Conservation (phyloP, 92 coral and sea anemone species). For the Diadumene lineata region DNA sequence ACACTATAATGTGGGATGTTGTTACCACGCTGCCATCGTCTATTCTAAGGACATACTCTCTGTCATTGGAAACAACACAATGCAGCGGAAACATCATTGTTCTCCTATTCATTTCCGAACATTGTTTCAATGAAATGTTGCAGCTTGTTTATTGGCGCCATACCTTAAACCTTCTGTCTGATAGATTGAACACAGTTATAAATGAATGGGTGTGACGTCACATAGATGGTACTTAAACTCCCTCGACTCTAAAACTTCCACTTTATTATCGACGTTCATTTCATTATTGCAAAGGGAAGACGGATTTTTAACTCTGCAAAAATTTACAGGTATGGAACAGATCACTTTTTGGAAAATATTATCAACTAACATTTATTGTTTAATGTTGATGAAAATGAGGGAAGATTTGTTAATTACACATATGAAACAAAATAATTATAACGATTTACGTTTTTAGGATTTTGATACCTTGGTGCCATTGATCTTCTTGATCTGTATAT, state of each 20-base stretch:
- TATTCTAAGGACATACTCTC: background rate
- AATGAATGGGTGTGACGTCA: background rate
- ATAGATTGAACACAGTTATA: background rate
- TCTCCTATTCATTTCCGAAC: background rate
- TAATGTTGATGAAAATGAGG: no score
- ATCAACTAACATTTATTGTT: no score
- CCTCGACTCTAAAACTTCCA: background rate
- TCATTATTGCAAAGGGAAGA: background rate
- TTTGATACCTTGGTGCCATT: no score
- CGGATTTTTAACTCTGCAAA: no score
- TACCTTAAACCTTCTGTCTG: background rate
- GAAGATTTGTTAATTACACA: no score
- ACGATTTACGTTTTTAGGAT: no score
- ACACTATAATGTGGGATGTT: constrained; percentile 7
- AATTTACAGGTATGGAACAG: no score
- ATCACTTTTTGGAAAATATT: no score
- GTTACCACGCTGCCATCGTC: background rate
- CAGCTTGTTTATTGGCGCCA: background rate
- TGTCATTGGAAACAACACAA: background rate
- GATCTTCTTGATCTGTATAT: no score
- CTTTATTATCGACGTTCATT: background rate
- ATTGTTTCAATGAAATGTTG: background rate
- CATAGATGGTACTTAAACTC: background rate
- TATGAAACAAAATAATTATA: no score
- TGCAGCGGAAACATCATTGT: constrained; percentile 1